These are phyloP conservation scores for Catonia carolina DNA, from an alignment of 2,888 invertebrate species.

Conservation along the genomic window DNA sequence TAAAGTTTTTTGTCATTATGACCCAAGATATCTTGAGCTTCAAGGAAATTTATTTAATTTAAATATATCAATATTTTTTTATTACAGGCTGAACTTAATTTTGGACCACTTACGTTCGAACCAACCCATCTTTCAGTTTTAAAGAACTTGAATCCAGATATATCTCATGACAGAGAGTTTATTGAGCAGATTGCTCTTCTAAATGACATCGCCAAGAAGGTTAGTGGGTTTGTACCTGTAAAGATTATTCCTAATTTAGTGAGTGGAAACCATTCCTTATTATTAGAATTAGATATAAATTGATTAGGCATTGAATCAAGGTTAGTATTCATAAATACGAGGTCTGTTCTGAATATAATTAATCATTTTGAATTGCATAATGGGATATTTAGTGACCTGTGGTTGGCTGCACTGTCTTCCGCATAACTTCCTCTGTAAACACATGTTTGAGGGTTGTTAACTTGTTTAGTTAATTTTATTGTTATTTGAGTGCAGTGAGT, in stretches of 20 bases:
- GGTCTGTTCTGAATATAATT: no score
- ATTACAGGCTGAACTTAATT: conserved; percentile 40
- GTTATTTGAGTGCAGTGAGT: no score
- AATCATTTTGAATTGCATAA: no score
- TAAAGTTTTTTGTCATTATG: no score
- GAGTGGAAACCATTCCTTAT: no score
- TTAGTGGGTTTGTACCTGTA: conserved; percentile 29
- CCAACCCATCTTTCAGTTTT: conserved; percentile 33
- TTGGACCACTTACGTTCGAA: conserved; percentile 37
- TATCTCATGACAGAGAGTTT: conserved; percentile 42
- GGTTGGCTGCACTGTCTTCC: no score
- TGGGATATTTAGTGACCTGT: no score
- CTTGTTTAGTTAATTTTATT: no score
- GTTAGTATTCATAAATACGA: neutral
- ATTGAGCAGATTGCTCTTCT: conserved; percentile 55
- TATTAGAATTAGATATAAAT: conserved; percentile 18
- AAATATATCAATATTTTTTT: conserved; percentile 10
- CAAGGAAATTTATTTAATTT: no score
- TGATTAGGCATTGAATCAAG: conserved; percentile 8
- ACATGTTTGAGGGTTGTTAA: no score
- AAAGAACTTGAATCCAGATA: conserved; percentile 28
- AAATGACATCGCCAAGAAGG: conserved; percentile 51
- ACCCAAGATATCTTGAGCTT: no score
- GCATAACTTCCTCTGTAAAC: no score
- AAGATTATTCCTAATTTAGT: conserved; percentile 13